These are phyloP conservation scores for Drosophila eohydei DNA, from an alignment of 2,888 invertebrate species.

Conservation along the genomic window DNA sequence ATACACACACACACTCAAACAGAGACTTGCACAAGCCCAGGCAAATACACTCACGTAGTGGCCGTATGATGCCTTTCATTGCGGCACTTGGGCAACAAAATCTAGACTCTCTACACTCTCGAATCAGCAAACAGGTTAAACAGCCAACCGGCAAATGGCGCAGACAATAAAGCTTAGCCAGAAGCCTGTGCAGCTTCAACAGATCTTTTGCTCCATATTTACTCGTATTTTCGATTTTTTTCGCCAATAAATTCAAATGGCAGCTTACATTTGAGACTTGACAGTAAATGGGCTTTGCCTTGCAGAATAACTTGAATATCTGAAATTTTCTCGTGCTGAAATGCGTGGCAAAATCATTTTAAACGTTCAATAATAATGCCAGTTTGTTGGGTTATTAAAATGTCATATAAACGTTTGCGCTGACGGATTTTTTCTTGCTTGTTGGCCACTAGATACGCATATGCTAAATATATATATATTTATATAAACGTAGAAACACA, in stretches of 20 bases:
- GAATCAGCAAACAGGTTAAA: slow-evolving; percentile 66
- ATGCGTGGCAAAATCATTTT: slow-evolving; percentile 63
- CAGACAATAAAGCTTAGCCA: slow-evolving; percentile 70
- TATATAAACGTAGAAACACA: background rate
- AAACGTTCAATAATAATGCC: slow-evolving; percentile 71
- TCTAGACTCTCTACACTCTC: slow-evolving; percentile 45
- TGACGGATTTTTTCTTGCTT: slow-evolving; percentile 49
- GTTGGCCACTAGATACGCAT: slow-evolving; percentile 8
- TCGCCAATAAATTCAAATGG: slow-evolving; percentile 64
- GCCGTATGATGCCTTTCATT: slow-evolving; percentile 29
- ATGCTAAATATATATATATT: slow-evolving; percentile 12
- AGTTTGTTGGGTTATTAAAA: slow-evolving; percentile 74
- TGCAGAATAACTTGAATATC: slow-evolving; percentile 31
- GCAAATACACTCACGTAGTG: slow-evolving; percentile 24
- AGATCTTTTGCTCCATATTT: slow-evolving; percentile 10
- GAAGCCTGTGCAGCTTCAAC: slow-evolving; percentile 24
- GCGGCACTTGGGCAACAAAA: slow-evolving; percentile 40
- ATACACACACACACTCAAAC: slow-evolving; percentile 10
- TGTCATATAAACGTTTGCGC: slow-evolving; percentile 68
- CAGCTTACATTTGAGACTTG: slow-evolving; percentile 59
- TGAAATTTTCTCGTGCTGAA: slow-evolving; percentile 7
- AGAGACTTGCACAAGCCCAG: slow-evolving; percentile 7
- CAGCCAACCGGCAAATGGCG: slow-evolving; percentile 59
- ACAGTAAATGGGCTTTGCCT: slow-evolving; percentile 66
- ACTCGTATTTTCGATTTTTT: slow-evolving; percentile 16